These are phyloP conservation scores for Agrotis exclamationis DNA, from an alignment of 2,888 invertebrate genomes.

Conservation along the genomic window DNA sequence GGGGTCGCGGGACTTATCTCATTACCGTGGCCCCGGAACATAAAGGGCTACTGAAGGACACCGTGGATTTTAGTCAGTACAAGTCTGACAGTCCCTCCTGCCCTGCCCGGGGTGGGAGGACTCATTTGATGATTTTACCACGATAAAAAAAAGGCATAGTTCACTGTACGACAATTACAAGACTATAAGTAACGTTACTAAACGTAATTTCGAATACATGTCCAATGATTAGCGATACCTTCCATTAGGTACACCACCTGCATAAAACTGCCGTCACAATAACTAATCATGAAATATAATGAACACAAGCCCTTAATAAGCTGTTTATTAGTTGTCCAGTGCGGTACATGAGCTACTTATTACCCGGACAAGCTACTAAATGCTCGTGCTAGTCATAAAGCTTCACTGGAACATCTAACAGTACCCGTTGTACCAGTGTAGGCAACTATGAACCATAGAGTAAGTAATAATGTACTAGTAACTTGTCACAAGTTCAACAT, in stretches of 20 bases:
- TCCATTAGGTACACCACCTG: not conserved
- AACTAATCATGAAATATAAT: conserved; percentile 42
- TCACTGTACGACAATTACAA: no score
- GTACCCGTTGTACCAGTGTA: conserved; percentile 14
- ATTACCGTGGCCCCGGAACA: no score
- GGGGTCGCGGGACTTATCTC: no score
- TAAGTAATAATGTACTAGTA: conserved; percentile 11
- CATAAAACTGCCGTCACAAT: conserved; percentile 3
- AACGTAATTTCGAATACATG: not conserved
- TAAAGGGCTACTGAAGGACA: no score
- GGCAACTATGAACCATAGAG: no score
- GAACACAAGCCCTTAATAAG: conserved; percentile 14
- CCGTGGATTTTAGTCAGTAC: no score
- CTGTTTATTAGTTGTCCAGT: conserved; percentile 22
- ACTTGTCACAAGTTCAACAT: not conserved
- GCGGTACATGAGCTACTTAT: conserved; percentile 31
- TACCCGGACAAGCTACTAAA: conserved; percentile 18
- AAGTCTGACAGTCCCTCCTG: no score
- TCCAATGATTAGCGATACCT: conserved; percentile 31
- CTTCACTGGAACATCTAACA: conserved; percentile 18
- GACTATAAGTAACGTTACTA: no score
- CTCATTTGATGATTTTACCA: no score
- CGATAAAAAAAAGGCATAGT: no score
- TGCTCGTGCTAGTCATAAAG: conserved; percentile 22
- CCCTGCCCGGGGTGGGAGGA: no score